Conservation (phyloP, 2,888 invertebrate genomes). For the Bombylius major region DNA sequence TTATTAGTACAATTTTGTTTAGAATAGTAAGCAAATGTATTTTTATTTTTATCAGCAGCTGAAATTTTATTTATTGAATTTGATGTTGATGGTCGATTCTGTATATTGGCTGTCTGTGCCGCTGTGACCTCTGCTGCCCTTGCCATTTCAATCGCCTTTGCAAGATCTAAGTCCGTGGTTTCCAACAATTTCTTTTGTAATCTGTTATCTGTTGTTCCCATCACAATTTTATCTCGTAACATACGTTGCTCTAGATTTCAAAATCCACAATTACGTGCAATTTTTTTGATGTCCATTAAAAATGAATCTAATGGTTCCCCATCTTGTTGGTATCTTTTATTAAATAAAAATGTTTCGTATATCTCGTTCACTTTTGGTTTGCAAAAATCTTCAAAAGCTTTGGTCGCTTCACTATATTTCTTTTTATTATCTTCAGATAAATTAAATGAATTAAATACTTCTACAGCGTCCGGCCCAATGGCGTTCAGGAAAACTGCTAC, state of each 20-base stretch:
- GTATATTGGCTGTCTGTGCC: not conserved
- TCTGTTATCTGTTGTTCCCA: constrained; percentile 1
- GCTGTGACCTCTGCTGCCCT: not conserved
- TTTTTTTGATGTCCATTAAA: constrained; percentile 7
- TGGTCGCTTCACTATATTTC: constrained; percentile 8
- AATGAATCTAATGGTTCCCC: constrained; percentile 6
- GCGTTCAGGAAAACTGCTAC: constrained; percentile 16
- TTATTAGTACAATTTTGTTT: too few species aligned
- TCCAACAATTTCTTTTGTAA: constrained; percentile 6
- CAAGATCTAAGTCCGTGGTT: not conserved
- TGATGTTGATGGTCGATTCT: not conserved
- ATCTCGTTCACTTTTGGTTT: constrained; percentile 5
- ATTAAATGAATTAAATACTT: constrained; percentile 16
- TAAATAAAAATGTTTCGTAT: constrained; percentile 5
- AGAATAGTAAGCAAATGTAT: too few species aligned
- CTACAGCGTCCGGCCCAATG: constrained; percentile 16
- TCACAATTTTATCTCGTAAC: constrained; percentile 4
- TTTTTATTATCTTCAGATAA: constrained; percentile 12
- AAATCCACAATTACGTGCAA: not conserved
- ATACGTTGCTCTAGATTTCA: not conserved
- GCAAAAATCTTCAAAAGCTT: constrained; percentile 11
- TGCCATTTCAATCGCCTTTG: not conserved
- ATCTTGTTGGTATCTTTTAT: not conserved
- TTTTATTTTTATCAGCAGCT: not conserved
- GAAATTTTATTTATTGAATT: not conserved